Evolutionary conservation across 2,113 vertebrate genomes (phyloP).

Genomic region (Psophia crepitans): DNA sequence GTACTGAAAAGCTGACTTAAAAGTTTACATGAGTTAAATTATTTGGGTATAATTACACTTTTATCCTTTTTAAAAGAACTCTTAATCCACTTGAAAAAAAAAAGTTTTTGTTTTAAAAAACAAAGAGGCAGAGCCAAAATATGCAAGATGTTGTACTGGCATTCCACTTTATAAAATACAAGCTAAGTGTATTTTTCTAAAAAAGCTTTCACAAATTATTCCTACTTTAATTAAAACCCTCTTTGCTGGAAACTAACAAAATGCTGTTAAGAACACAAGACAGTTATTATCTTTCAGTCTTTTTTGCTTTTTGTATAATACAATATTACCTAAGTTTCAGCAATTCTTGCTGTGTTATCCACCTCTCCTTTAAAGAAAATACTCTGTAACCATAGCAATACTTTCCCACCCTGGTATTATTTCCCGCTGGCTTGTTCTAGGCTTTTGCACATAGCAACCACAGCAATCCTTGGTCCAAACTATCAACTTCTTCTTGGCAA

Average conservation of each 20-base stretch:
- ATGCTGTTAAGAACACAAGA: conserved; percentile 17
- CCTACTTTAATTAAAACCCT: conserved; percentile 41
- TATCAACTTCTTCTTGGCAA: conserved; percentile 47
- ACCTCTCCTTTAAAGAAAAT: conserved; percentile 65
- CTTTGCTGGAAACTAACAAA: conserved; percentile 46
- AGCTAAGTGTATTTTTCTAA: conserved; percentile 9
- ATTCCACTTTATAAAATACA: neutral
- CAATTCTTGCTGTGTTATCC: conserved; percentile 45
- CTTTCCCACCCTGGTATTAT: conserved; percentile 67
- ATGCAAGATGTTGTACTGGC: neutral
- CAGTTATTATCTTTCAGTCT: conserved; percentile 35
- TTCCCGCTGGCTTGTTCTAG: conserved; percentile 65
- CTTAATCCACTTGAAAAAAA: neutral
- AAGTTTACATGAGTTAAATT: neutral
- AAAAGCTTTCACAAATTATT: conserved; percentile 27
- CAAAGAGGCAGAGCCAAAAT: neutral
- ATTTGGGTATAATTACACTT: neutral
- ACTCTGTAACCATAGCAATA: conserved; percentile 69
- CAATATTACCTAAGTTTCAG: conserved; percentile 48
- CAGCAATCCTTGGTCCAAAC: conserved; percentile 42
- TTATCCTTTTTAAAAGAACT: conserved; percentile 18
- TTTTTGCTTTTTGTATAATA: conserved; percentile 25
- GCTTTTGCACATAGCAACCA: conserved; percentile 64
- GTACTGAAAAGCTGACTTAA: neutral
- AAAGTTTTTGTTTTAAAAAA: conserved; percentile 1